These are phyloP conservation scores for Mythimna albipuncta DNA, from an alignment of 2,888 invertebrate species.

Conservation along the genomic window DNA sequence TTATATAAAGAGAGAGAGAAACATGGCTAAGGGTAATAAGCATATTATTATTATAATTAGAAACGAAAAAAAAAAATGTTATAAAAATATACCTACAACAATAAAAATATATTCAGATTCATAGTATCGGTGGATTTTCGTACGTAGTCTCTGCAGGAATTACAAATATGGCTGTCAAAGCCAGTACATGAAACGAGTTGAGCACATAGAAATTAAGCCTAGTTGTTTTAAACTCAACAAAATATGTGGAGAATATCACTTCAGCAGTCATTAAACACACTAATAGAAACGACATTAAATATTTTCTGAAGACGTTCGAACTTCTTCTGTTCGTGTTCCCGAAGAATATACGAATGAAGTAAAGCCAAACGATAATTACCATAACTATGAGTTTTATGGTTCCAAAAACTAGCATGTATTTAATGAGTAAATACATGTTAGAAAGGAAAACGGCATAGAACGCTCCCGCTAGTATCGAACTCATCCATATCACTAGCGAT, in stretches of 20 bases:
- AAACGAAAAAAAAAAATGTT: no score
- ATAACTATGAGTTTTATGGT: slow-evolving; percentile 74
- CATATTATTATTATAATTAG: no score
- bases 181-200: slow-evolving; percentile 65
- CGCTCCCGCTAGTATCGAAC: slow-evolving; percentile 69
- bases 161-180: slow-evolving; percentile 61
- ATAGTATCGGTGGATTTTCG: not conserved
- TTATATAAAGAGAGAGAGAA: no score
- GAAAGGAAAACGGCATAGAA: slow-evolving; percentile 9
- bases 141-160: slow-evolving; percentile 38
- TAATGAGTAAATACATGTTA: no score
- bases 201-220: slow-evolving; percentile 64
- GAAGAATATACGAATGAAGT: slow-evolving; percentile 69
- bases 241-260: slow-evolving; percentile 62
- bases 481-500: slow-evolving; percentile 71
- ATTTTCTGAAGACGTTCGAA: slow-evolving; percentile 46
- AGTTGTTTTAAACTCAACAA: slow-evolving; percentile 14
- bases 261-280: slow-evolving; percentile 75
- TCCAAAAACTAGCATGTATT: slow-evolving; percentile 50
- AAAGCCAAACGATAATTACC: slow-evolving; percentile 71
- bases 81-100: no score
- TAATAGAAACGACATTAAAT: slow-evolving; percentile 72
- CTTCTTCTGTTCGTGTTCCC: slow-evolving; percentile 62
- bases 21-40: no score
- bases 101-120: no score